Evolutionary conservation across 2,113 vertebrate species (phyloP), one percentile per base, ranked within the genome.

Genomic region (Catharus fuscescens): DNA sequence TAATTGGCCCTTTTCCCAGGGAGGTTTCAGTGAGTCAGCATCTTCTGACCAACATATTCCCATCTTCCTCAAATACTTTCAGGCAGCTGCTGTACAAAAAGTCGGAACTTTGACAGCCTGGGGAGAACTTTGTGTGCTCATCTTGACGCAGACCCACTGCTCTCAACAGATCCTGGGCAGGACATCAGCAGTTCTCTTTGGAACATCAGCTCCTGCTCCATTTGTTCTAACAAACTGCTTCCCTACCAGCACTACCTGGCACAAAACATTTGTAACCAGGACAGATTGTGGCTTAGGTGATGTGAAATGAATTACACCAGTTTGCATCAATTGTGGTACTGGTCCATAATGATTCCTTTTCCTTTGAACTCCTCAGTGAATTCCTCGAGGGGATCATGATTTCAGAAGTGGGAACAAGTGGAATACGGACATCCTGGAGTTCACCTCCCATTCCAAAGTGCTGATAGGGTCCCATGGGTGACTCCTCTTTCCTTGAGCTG

Each of bases 11-110:
- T 77, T 67, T 65, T 85, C 89, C 87, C 21, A 3, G 70, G n/a
- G 57, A 79, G 5, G 2, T 76, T 80, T 72, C 81, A 73, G 87
- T 92, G 87, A 97, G 62, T 95, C 89, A 91, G 94, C 91, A 52
- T 50, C 78, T 95, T 91, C 78, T 72, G 80, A 86, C 83, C 78
- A 72, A 48, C 45, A 54, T 13, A 42, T 86, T 80, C 57, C 57
- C 65, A 50, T 78, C 61, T 72, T 65, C 76, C 66, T 85, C 84
- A 69, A 93, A 92, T 16, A 48, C 5, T 12, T 79, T 80, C 80
- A 40, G 40, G 20, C 0, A 0, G 44, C 61, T 71, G 53, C 61
- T 38, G 65, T 42, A 67, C 73, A 79, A 71, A 78, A 62, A 14
- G 15, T 29, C 59, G 7, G 54, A 82, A 62, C 59, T 80, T 77